These are phyloP conservation scores for Drosophila paulistorum DNA, from an alignment of 1,140 invertebrate species.

Conservation along the genomic window DNA sequence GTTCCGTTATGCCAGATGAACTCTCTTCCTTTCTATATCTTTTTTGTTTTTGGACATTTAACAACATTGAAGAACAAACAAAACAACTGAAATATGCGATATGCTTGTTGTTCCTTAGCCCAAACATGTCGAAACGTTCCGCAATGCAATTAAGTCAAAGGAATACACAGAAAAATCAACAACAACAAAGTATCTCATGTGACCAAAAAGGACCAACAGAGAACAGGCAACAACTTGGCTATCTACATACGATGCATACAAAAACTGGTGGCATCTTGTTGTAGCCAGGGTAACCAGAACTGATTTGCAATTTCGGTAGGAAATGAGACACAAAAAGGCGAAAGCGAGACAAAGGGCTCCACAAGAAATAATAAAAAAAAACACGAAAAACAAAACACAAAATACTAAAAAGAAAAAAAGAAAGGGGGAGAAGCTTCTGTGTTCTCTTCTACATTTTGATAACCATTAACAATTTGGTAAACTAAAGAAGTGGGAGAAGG, in stretches of 20 bases:
- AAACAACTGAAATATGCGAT: conserved; percentile 11
- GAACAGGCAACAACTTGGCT: not conserved
- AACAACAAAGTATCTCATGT: conserved; percentile 19
- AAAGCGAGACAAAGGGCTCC: not conserved
- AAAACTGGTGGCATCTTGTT: conserved; percentile 22
- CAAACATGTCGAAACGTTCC: not conserved
- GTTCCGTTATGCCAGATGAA: not conserved
- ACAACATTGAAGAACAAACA: not conserved
- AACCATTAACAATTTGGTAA: conserved; percentile 63
- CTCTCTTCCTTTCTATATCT: too few species aligned
- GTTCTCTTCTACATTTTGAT: conserved; percentile 39
- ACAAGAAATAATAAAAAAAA: not conserved
- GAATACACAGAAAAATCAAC: conserved; percentile 20
- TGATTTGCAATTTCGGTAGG: conserved; percentile 32
- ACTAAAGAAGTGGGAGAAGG: conserved; percentile 25
- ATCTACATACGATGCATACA: conserved; percentile 13
- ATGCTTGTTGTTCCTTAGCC: not conserved
- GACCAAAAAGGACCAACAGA: conserved; percentile 25
- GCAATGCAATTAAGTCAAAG: conserved; percentile 18
- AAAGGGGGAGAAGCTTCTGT: conserved; percentile 9
- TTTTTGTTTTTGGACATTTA: not conserved
- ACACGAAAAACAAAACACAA: conserved; percentile 9
- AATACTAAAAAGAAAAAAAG: not conserved
- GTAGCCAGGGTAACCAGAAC: conserved; percentile 26
- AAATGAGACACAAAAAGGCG: not conserved